Conservation (phyloP, 2,888 invertebrate species). For the Drosophila phalerata region DNA sequence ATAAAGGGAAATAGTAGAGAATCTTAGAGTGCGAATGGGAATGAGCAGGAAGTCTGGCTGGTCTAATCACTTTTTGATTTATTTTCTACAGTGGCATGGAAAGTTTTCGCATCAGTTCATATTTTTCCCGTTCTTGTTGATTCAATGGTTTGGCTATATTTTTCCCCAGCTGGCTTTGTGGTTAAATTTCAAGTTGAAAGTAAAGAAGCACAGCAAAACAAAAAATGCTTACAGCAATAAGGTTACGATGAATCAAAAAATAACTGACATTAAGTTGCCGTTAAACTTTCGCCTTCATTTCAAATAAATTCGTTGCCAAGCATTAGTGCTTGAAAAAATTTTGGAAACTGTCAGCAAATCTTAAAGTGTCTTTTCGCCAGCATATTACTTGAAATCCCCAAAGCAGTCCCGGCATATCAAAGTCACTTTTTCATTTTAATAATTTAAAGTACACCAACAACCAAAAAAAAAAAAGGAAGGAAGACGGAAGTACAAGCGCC, state of each 20-base stretch:
- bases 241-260: slow-evolving; percentile 18
- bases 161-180: slow-evolving; percentile 52
- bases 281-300: slow-evolving; percentile 16
- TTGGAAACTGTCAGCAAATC: slow-evolving; percentile 45
- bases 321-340: background rate
- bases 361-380: slow-evolving; percentile 33
- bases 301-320: no score
- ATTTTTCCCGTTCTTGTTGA: slow-evolving; percentile 52
- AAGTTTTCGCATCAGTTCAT: slow-evolving; percentile 64
- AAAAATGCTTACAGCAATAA: slow-evolving; percentile 1
- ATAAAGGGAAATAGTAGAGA: background rate
- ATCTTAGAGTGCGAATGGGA: background rate
- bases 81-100: slow-evolving; percentile 58
- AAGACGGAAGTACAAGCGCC: background rate
- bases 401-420: slow-evolving; percentile 42
- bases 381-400: slow-evolving; percentile 32
- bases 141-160: slow-evolving; percentile 14
- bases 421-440: slow-evolving; percentile 61
- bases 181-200: slow-evolving; percentile 8
- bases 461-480: background rate
- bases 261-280: slow-evolving; percentile 5
- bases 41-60: slow-evolving; percentile 22
- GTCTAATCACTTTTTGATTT: slow-evolving; percentile 79
- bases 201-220: background rate
- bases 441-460: slow-evolving; percentile 44